phyloP scores from a whole-genome alignment of 2,888 invertebrate genomes.

The Tineola bisselliella region DNA sequence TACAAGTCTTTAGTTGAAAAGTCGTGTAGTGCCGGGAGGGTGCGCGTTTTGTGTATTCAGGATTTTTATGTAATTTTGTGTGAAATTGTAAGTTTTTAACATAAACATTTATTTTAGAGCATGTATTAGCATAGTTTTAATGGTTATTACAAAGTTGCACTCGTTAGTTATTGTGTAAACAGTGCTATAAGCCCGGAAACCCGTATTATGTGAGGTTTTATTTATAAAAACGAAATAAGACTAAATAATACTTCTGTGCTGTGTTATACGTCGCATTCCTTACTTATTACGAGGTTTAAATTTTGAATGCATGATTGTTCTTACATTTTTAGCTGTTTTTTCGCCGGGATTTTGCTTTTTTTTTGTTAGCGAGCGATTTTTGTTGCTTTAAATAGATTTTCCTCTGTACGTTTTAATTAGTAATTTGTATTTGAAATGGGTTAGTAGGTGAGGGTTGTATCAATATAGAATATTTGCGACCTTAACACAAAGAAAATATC shows the following conservation, averaged over 20 bases:
- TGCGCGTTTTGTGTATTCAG: constrained; percentile 48
- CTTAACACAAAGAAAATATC: constrained; percentile 37
- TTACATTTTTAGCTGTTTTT: background rate
- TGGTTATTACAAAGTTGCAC: background rate
- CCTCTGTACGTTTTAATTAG: too few relatives aligned
- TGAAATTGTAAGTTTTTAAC: constrained; percentile 52
- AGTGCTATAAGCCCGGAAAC: constrained; percentile 39
- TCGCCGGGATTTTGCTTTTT: background rate
- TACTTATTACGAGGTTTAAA: constrained; percentile 41
- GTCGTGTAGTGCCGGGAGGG: constrained; percentile 47
- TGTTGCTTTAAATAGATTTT: constrained; percentile 40
- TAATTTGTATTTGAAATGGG: constrained; percentile 39
- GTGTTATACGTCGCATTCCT: constrained; percentile 60
- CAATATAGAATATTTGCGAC: constrained; percentile 43
- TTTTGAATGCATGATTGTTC: background rate
- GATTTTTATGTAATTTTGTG: constrained; percentile 54
- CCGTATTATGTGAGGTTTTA: constrained; percentile 37
- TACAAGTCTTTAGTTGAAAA: constrained; percentile 21
- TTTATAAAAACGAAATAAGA: constrained; percentile 40
- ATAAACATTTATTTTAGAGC: constrained; percentile 28
- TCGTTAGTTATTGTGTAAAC: background rate
- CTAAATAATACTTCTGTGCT: constrained; percentile 50
- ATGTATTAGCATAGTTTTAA: background rate
- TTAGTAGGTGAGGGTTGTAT: constrained; percentile 60
- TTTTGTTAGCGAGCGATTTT: too few relatives aligned